phyloP scores from a whole-genome alignment of 2,113 vertebrate species.

The Indri indri region DNA sequence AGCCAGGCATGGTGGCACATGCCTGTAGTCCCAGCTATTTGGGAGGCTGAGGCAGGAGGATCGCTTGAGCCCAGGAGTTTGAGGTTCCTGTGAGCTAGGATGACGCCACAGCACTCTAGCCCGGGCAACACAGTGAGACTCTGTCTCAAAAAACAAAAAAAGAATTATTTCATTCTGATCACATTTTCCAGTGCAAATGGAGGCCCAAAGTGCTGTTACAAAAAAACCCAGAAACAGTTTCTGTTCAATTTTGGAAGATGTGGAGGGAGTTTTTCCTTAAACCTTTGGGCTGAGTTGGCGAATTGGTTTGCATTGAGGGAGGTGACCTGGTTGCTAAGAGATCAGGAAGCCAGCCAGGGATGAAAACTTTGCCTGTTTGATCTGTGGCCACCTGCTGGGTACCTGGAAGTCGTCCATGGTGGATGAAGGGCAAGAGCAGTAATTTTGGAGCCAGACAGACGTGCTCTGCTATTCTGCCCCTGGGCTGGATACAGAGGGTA shows the following conservation, averaged over 20 bases:
- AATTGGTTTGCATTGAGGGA: conserved; percentile 22
- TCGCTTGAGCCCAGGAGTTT: no score
- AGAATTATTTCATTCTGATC: conserved; percentile 18
- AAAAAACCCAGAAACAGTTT: not conserved
- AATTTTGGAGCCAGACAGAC: not conserved
- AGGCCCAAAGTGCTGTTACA: not conserved
- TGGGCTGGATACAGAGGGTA: no score
- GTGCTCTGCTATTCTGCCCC: not conserved
- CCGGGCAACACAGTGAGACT: no score
- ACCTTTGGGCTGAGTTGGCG: not conserved
- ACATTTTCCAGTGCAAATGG: not conserved
- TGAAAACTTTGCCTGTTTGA: not conserved
- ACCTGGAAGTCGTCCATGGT: not conserved
- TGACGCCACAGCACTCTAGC: no score
- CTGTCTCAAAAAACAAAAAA: no score
- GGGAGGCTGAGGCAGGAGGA: no score
- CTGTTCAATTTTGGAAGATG: conserved; percentile 25
- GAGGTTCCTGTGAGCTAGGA: no score
- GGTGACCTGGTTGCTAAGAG: conserved; percentile 44
- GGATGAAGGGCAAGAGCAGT: not conserved
- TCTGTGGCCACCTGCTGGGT: not conserved
- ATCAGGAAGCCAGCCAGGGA: not conserved
- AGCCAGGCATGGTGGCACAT: no score
- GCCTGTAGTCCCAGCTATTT: no score
- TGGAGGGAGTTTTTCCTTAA: conserved; percentile 49